Evolutionary conservation across 2,113 vertebrate genomes (phyloP).

Genomic region (Lagopus muta): DNA sequence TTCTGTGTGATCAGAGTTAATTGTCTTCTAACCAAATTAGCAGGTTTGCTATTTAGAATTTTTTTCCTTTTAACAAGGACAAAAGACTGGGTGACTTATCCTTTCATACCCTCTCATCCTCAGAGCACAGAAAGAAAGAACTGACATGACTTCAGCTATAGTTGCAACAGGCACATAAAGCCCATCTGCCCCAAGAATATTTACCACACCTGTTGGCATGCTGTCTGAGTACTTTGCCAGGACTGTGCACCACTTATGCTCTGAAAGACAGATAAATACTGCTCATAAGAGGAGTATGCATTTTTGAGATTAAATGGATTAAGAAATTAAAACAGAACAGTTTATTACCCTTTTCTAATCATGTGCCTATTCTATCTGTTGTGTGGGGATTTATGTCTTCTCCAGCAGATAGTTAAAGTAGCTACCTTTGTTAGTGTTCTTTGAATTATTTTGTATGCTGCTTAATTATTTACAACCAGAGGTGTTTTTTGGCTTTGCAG

Average conservation of each 20-base stretch:
- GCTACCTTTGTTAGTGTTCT: neutral
- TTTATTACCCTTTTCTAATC: neutral
- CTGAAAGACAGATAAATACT: neutral
- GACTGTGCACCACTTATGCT: neutral
- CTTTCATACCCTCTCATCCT: neutral
- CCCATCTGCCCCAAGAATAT: neutral
- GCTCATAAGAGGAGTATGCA: neutral
- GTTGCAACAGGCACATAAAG: neutral
- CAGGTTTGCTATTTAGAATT: neutral
- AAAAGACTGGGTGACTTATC: neutral
- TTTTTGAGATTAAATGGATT: conserved; percentile 27
- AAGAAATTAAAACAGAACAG: neutral
- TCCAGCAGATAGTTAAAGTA: neutral
- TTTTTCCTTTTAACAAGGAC: neutral
- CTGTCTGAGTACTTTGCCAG: neutral
- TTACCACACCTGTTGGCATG: neutral
- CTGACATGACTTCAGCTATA: neutral
- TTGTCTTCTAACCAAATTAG: conserved; percentile 50
- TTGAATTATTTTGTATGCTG: conserved; percentile 23
- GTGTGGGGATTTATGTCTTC: conserved; percentile 4
- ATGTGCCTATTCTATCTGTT: neutral
- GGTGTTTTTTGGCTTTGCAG: neutral
- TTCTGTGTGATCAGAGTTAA: conserved; percentile 52
- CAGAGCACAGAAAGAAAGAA: neutral
- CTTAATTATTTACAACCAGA: neutral